Evolutionary conservation across 2,888 invertebrate species (phyloP).

Genomic region (Diloba caeruleocephala): DNA sequence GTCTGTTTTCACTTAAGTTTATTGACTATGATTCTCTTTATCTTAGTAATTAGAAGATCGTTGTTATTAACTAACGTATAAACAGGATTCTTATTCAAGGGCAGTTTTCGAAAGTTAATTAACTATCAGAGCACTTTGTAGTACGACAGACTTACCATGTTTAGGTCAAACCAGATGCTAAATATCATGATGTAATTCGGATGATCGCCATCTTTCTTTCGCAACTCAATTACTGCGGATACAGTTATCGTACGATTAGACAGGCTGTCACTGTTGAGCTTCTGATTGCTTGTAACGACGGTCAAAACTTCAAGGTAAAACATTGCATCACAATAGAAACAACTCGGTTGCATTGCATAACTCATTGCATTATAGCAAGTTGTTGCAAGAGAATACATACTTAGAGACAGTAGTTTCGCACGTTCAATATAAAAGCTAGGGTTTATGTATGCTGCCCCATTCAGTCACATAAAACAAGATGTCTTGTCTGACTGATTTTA

Average conservation of each 20-base stretch:
- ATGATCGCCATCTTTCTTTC: no score
- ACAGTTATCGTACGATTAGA: no score
- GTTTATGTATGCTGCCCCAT: constrained; percentile 23
- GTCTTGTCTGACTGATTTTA: neutral
- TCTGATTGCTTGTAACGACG: neutral
- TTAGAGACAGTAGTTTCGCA: constrained; percentile 25
- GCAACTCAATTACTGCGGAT: no score
- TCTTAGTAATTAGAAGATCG: neutral
- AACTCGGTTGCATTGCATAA: constrained; percentile 27
- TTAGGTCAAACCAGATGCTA: no score
- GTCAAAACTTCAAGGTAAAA: constrained; percentile 3
- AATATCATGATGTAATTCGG: no score
- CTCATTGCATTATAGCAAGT: constrained; percentile 18
- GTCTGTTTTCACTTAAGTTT: constrained; percentile 26
- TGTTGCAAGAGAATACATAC: constrained; percentile 36
- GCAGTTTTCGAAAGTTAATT: no score
- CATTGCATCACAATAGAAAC: constrained; percentile 38
- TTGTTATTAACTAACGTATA: neutral
- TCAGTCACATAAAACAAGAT: constrained; percentile 1
- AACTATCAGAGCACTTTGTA: no score
- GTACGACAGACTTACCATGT: no score
- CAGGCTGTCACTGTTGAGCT: no score
- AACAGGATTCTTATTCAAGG: neutral
- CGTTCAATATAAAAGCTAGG: constrained; percentile 28
- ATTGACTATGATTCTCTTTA: constrained; percentile 1